These are phyloP conservation scores for Crambe crambe DNA, from an alignment of 37 sponge, comb jelly and placozoan genomes.

Conservation along the genomic window DNA sequence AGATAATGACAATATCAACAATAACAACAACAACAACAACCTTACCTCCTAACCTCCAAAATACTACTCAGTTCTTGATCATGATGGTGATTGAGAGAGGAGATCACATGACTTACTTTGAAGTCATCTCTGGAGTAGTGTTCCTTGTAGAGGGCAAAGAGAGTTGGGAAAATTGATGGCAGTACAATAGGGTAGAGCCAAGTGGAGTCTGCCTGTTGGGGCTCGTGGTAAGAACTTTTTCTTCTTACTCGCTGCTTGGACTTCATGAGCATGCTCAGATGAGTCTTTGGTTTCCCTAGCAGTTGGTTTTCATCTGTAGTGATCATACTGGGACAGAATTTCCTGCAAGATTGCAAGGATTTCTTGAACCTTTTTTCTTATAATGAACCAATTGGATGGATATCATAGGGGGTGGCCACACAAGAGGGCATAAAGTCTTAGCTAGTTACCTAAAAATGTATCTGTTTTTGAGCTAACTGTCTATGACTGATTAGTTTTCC, in stretches of 20 bases:
- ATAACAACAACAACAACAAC: too few species aligned
- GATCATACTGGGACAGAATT: constrained; percentile 28
- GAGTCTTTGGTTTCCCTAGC: constrained; percentile 8
- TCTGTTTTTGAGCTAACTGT: too few species aligned
- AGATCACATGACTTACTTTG: constrained; percentile 4
- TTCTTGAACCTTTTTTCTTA: too few species aligned
- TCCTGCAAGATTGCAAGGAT: too few species aligned
- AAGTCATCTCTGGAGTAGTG: constrained; percentile 39
- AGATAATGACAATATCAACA: too few species aligned
- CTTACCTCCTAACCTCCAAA: constrained; percentile 21
- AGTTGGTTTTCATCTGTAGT: constrained; percentile 9
- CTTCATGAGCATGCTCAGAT: constrained; percentile 25
- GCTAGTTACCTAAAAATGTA: too few species aligned
- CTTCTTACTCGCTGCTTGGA: background rate
- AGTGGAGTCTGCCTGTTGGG: constrained; percentile 7
- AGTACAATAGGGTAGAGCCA: constrained; percentile 64
- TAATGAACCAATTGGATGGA: too few species aligned
- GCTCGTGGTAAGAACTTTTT: background rate
- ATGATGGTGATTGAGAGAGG: background rate
- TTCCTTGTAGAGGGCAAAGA: constrained; percentile 52
- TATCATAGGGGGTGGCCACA: too few species aligned
- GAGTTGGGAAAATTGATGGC: constrained; percentile 53
- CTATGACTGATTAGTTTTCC: too few species aligned
- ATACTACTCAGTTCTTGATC: constrained; percentile 25
- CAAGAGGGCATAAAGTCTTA: too few species aligned